A percentile compares a stretch with the other conserved stretches of the same genome.
Conservation (phyloP, 2,113 vertebrate genomes). For the Prunella fulvescens region DNA sequence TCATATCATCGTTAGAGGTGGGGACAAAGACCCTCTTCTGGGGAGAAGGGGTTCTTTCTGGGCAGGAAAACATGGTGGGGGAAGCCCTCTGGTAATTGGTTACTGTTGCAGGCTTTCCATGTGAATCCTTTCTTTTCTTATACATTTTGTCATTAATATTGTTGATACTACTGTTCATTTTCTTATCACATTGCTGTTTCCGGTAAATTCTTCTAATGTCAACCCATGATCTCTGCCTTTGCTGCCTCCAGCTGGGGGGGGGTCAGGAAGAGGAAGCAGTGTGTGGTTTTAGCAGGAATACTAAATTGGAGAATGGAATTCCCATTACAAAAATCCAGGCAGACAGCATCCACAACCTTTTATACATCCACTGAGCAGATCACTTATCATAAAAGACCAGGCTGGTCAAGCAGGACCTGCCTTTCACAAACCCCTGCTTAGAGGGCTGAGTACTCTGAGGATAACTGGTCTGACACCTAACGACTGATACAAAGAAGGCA, state of each 20-base stretch:
- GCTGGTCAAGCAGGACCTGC: background rate
- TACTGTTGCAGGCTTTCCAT: background rate
- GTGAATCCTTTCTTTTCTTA: background rate
- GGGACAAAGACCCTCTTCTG: background rate
- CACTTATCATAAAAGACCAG: background rate
- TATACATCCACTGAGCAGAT: background rate
- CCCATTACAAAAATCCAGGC: background rate
- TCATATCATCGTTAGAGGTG: background rate
- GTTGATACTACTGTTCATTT: background rate
- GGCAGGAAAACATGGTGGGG: background rate
- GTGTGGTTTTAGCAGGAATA: background rate
- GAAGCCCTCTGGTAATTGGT: background rate
- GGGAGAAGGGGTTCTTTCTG: background rate
- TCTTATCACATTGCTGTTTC: background rate
- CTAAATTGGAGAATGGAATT: background rate
- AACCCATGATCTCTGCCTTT: background rate
- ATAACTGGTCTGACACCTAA: background rate
- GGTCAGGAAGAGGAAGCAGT: background rate
- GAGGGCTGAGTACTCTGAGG: background rate
- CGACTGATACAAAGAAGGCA: background rate
- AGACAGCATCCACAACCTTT: background rate
- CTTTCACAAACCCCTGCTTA: background rate
- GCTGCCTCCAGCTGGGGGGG: fast-evolving
- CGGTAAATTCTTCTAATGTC: background rate
- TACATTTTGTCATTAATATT: background rate